Evolutionary conservation across 2,113 vertebrate genomes (phyloP), one percentile per base, ranked within the genome.

Genomic region (Pollimyrus isidori): DNA sequence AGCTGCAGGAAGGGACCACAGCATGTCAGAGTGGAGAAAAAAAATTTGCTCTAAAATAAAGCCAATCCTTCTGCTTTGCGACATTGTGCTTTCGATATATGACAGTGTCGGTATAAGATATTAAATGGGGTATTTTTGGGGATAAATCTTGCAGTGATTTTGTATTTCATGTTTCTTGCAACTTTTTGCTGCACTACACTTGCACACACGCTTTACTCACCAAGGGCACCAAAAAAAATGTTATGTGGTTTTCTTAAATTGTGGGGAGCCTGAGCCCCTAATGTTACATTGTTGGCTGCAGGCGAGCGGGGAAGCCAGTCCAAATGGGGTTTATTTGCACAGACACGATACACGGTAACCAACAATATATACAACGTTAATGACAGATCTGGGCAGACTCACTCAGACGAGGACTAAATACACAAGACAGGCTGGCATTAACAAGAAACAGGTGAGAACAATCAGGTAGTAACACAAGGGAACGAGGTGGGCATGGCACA

Each of bases 1-100:
- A 98, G 93, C 97, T 97, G 93, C 3, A 19, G 49, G 21, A 76
- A 65, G 23, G 13, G 4, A 21, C 15, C 21, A 23, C 48, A 42
- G 73, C 42, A 21, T 7, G 35, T 50, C 83, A 86, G 7, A 50
- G 73, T 39, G 4, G 17, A 76, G 30, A 76, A 42, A 6, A 4
- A 4, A 76, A 76, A 6, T 76, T 76, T 76, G 30, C 69, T 35
- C 30, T 39, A 76, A 76, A 76, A 39, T 39, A 39, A 3, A 76
- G n/a, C 7, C 9, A 11, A 65, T 26, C 58, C n/a, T 65, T 58
- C n/a, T 11, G 9, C 58, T 26, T 65, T 65, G 58, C 3, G 23
- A 11, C 58, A 65, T 26, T 11, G 58, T 26, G 7, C 23, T 26
- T 65, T 11, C 23, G n/a, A 26, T 65, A 26, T 26, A 65, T 65